Base-by-base conservation (phyloP, 2,888 invertebrate species). In the Caenorhabditis imperialis region DNA sequence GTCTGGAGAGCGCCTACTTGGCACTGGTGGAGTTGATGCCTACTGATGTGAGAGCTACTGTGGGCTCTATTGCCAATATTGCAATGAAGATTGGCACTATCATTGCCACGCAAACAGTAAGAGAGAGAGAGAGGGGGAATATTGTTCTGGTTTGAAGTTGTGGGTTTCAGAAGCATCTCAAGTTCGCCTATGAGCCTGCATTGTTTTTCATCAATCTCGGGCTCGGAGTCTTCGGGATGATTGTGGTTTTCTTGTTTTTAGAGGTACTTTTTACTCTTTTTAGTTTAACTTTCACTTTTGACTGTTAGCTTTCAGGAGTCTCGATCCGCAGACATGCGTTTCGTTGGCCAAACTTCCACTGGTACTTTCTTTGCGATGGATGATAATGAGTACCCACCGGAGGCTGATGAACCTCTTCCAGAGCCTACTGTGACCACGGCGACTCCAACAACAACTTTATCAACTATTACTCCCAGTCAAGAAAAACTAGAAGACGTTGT, bases 21-120 rank as follows among this genome's bases (percentile, higher is more conserved):
- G 48, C 75, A 0, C 45, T 71, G 2, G 70, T 61, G 2, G 75
- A 75, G 35, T 25, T 75, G 33, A 75, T 75, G 70, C 75, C 75
- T 14, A 75, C 75, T 16, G 69, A 75, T 40, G 70, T 75, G 4
- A 30, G 75, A 71, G 57, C 63, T 0, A 70, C 70, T 0, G 55
- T 50, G 12, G 63, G 63, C 53, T 48, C 75, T 1, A 40, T 65
- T 18, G 55, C 70, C 1, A 70, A 70, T 37, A 65, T 70, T 40
- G 27, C 51, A 12, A 60, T 63, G 65, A 75, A 63, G 23, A 30
- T 63, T 45, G 70, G 65, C 42, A 60, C 70, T 5, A 20, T 71
- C 23, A n/a, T 71, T 18, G 75, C 75, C 10, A 48, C 69, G 7
- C 27, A 37, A 4, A 57, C 69, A 22, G 75, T 70, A 10, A 48